Evolutionary conservation across 1,140 invertebrate species (phyloP).

Genomic region (Stegodyphus dumicola): DNA sequence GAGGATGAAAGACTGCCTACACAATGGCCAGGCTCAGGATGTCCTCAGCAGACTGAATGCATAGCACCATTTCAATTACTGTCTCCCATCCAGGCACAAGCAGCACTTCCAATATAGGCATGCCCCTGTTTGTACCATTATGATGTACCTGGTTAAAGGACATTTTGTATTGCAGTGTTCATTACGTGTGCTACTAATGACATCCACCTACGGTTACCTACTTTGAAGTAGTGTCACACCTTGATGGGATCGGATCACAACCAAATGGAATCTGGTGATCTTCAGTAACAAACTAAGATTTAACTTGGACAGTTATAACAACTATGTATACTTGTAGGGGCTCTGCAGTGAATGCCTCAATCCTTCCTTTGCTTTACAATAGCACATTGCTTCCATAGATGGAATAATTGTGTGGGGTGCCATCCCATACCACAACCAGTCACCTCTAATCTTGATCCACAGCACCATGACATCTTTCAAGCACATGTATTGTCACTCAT

Average conservation of each 20-base stretch:
- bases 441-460: not conserved
- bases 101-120: too few species aligned
- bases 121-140: too few species aligned
- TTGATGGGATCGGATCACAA: not conserved
- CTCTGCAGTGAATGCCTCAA: not conserved
- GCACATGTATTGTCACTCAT: not conserved
- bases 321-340: not conserved
- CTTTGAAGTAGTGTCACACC: not conserved
- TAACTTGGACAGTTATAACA: not conserved
- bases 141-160: too few species aligned
- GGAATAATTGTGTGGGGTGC: not conserved
- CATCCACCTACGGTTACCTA: too few species aligned
- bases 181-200: too few species aligned
- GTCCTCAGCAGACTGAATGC: too few species aligned
- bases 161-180: too few species aligned
- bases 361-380: not conserved
- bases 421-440: not conserved
- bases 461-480: not conserved
- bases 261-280: not conserved
- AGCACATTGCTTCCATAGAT: not conserved
- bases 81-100: too few species aligned
- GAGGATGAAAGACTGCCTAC: too few species aligned
- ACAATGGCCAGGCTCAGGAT: too few species aligned
- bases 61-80: too few species aligned
- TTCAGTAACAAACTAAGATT: not conserved